phyloP scores from a whole-genome alignment of 2,113 vertebrate genomes.

The Symphodus melops region DNA sequence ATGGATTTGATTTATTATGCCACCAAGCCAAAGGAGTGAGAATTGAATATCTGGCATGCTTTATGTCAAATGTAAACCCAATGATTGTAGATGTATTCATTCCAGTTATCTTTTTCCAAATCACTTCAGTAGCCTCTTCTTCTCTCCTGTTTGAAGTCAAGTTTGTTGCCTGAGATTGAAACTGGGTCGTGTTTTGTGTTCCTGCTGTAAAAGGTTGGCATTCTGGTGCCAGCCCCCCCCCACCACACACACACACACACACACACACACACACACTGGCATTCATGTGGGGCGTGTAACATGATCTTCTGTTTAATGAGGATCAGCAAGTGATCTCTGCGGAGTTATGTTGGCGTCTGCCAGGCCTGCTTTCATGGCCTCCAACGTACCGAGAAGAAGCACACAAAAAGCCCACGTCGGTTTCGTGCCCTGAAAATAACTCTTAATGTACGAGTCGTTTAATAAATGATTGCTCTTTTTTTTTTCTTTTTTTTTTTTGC shows the following conservation, averaged over 20 bases:
- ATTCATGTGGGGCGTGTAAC: constrained; percentile 49
- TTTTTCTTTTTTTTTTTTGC: constrained; percentile 17
- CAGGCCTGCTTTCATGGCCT: constrained; percentile 28
- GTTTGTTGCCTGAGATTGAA: constrained; percentile 34
- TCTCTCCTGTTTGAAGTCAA: neutral
- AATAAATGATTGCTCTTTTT: neutral
- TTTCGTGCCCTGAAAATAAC: constrained; percentile 23
- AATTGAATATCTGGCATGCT: no score
- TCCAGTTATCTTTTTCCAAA: no score
- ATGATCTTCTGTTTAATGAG: constrained; percentile 63
- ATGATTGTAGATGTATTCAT: no score
- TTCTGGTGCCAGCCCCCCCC: constrained; percentile 44
- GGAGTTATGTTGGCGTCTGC: constrained; percentile 53
- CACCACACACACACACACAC: no score
- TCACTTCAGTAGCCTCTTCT: neutral
- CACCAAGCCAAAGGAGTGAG: no score
- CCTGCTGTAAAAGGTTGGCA: constrained; percentile 43
- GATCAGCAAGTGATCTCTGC: constrained; percentile 58
- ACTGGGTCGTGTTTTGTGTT: constrained; percentile 42
- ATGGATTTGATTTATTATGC: no score
- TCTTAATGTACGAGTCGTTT: neutral
- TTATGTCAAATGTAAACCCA: no score
- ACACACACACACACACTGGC: constrained; percentile 24
- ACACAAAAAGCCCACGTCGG: constrained; percentile 50
- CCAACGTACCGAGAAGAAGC: constrained; percentile 25